phyloP scores from a whole-genome alignment of 2,797 vertebrate genomes.

The Scarus forsteni region DNA sequence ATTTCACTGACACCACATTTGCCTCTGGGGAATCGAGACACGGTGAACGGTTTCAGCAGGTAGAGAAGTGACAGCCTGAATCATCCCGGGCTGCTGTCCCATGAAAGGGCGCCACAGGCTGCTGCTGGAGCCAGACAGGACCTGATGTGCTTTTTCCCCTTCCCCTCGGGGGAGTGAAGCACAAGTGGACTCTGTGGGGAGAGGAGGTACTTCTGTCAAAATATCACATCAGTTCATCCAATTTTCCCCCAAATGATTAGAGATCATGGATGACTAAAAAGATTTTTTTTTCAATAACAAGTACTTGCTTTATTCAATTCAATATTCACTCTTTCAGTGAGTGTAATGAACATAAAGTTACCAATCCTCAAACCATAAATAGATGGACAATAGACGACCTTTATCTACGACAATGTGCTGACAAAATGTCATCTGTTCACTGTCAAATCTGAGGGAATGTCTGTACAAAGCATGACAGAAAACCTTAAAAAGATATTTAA shows the following conservation, averaged over 20 bases:
- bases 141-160: slow-evolving; percentile 43
- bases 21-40: slow-evolving; percentile 45
- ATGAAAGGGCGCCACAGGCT: slow-evolving; percentile 42
- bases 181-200: slow-evolving; percentile 8
- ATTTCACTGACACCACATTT: slow-evolving; percentile 24
- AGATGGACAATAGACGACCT: too few relatives aligned
- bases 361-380: too few relatives aligned
- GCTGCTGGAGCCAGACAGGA: slow-evolving; percentile 58
- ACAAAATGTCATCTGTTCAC: too few relatives aligned
- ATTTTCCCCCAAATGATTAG: not conserved
- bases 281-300: too few relatives aligned
- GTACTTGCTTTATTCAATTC: too few relatives aligned
- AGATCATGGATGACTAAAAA: not conserved
- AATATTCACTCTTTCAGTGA: too few relatives aligned
- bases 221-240: not conserved
- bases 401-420: too few relatives aligned
- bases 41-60: slow-evolving; percentile 42
- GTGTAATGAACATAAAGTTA: too few relatives aligned
- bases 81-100: slow-evolving; percentile 36
- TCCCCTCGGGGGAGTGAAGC: slow-evolving; percentile 42
- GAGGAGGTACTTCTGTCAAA: not conserved
- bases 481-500: too few relatives aligned
- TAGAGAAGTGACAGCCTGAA: slow-evolving; percentile 24
- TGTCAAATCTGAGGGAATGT: too few relatives aligned
- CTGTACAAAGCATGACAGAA: too few relatives aligned